Evolutionary conservation across 35 echinoderm and acorn worm species (phyloP).

Genomic region (Heliocidaris erythrogramma): DNA sequence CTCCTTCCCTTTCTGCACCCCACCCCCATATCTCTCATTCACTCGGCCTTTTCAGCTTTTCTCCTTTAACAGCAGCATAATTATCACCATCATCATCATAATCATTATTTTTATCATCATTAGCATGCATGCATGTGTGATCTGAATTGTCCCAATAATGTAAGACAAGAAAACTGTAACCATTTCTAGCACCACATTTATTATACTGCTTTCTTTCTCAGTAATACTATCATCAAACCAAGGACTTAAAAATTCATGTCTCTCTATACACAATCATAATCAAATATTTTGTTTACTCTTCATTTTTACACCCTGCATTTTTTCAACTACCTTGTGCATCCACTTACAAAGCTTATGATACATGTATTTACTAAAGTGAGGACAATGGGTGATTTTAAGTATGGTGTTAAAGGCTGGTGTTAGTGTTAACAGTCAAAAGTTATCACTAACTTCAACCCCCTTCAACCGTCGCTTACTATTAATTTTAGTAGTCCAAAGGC

Average conservation of each 20-base stretch:
- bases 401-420: too few relatives aligned
- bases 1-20: neutral
- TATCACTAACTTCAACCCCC: too few relatives aligned
- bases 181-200: conserved; percentile 5
- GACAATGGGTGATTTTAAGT: too few relatives aligned
- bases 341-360: neutral
- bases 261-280: neutral
- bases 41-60: neutral
- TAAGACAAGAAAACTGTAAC: neutral
- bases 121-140: too few relatives aligned
- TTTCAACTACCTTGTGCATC: neutral
- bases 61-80: neutral
- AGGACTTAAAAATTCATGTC: neutral
- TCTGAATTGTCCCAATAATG: neutral
- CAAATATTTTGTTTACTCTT: neutral
- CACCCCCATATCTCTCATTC: neutral
- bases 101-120: too few relatives aligned
- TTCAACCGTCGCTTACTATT: too few relatives aligned
- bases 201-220: neutral
- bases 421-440: too few relatives aligned
- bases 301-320: neutral
- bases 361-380: neutral
- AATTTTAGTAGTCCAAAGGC: too few relatives aligned
- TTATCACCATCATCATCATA: neutral
- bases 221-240: neutral